These are phyloP conservation scores for Stegastes partitus DNA, from an alignment of 2,113 vertebrate genomes.

Conservation along the genomic window DNA sequence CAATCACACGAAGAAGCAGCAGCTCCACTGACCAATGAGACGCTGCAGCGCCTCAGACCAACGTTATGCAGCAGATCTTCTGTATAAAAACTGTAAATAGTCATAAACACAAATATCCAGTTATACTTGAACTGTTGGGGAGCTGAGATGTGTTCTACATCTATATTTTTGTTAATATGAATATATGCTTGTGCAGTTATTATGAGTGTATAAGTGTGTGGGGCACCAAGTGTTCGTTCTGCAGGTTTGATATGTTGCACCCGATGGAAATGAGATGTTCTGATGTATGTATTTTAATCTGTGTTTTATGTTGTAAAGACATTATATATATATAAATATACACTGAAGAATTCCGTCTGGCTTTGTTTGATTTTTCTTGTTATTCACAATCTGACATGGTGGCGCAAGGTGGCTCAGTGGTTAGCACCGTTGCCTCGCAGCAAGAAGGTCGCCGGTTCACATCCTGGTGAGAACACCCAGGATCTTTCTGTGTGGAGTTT, in stretches of 20 bases:
- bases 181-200: constrained; percentile 56
- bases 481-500: no score
- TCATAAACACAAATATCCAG: constrained; percentile 41
- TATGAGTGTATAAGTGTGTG: constrained; percentile 32
- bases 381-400: no score
- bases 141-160: constrained; percentile 52
- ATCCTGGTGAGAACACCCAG: no score
- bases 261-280: constrained; percentile 42
- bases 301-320: constrained; percentile 64
- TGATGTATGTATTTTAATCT: constrained; percentile 60
- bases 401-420: no score
- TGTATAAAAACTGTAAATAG: constrained; percentile 54
- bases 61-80: constrained; percentile 36
- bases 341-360: neutral
- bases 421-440: no score
- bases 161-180: constrained; percentile 67
- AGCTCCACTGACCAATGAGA: constrained; percentile 16
- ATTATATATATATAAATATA: constrained; percentile 37
- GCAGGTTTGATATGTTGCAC: constrained; percentile 35
- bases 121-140: constrained; percentile 65
- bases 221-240: constrained; percentile 35
- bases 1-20: neutral
- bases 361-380: neutral
- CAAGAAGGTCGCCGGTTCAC: no score
- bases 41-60: neutral